Conservation (phyloP, 2,113 vertebrate genomes). For the Setophaga petechia region DNA sequence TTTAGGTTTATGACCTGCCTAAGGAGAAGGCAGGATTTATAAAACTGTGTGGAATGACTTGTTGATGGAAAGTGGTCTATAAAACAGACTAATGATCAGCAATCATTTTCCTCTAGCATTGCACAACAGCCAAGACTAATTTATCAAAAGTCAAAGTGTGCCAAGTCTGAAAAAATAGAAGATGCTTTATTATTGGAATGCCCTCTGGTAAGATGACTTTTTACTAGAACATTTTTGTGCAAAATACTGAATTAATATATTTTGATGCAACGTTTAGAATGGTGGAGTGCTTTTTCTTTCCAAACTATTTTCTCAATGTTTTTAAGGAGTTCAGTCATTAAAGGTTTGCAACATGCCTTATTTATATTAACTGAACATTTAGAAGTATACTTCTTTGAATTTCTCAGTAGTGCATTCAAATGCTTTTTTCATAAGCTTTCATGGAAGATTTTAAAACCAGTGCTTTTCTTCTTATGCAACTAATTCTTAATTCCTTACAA, state of each 20-base stretch:
- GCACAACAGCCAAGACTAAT: slow-evolving; percentile 82
- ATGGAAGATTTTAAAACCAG: neutral
- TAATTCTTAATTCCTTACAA: neutral
- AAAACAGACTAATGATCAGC: slow-evolving; percentile 40
- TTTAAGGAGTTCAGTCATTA: neutral
- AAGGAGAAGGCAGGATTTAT: neutral
- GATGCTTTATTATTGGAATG: slow-evolving; percentile 92
- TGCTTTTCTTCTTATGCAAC: neutral
- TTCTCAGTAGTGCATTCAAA: neutral
- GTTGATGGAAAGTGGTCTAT: neutral
- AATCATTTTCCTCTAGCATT: slow-evolving; percentile 77
- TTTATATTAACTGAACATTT: neutral
- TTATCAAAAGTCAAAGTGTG: slow-evolving; percentile 86
- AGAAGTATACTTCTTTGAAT: neutral
- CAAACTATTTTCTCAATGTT: neutral
- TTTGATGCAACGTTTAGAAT: neutral
- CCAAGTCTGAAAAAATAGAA: slow-evolving; percentile 92
- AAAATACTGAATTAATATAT: neutral
- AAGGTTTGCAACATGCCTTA: neutral
- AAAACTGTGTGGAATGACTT: slow-evolving; percentile 23
- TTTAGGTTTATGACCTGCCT: neutral
- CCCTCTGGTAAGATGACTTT: slow-evolving; percentile 85
- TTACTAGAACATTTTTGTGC: neutral
- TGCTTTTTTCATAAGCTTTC: neutral
- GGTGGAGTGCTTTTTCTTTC: neutral